phyloP scores from a whole-genome alignment of 2,797 vertebrate species.

The Leptoclinus maculatus region DNA sequence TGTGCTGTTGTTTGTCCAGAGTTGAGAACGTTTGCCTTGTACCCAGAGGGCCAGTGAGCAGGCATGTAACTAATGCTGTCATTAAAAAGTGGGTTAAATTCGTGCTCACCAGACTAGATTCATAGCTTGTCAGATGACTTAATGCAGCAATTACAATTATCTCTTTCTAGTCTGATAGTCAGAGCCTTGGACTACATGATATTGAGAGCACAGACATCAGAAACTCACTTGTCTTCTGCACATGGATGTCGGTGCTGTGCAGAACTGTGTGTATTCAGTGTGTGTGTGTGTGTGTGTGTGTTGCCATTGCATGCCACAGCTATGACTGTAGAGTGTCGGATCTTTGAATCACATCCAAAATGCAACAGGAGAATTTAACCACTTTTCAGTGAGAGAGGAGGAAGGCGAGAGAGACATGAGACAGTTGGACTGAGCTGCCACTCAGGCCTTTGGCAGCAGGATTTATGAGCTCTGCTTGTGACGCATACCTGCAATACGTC shows the following conservation, averaged over 20 bases:
- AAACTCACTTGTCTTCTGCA: slow-evolving; percentile 44
- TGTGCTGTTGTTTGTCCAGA: slow-evolving; percentile 20
- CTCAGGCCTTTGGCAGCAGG: slow-evolving; percentile 70
- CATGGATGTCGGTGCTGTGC: slow-evolving; percentile 13
- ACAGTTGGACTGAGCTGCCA: slow-evolving; percentile 64
- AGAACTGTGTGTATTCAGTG: slow-evolving; percentile 5
- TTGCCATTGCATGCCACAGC: slow-evolving; percentile 74
- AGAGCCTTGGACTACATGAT: slow-evolving; percentile 17
- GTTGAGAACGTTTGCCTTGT: slow-evolving; percentile 22
- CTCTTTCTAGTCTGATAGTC: slow-evolving; percentile 50
- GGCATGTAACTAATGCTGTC: slow-evolving; percentile 25
- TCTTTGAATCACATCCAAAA: slow-evolving; percentile 73
- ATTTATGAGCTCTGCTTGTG: slow-evolving; percentile 64
- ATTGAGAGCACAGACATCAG: slow-evolving; percentile 33
- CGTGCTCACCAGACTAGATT: slow-evolving; percentile 29
- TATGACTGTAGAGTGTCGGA: slow-evolving; percentile 69
- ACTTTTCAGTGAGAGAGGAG: slow-evolving; percentile 43
- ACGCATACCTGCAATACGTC: slow-evolving; percentile 70
- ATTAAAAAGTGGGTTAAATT: slow-evolving; percentile 41
- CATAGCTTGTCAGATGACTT: slow-evolving; percentile 51
- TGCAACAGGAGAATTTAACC: slow-evolving; percentile 74
- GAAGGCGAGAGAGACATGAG: slow-evolving; percentile 25
- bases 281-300: slow-evolving; percentile 13
- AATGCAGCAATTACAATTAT: slow-evolving; percentile 62
- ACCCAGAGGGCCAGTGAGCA: slow-evolving; percentile 5